Conservation (phyloP, 2,797 vertebrate species). For the Tarsius wallacei region DNA sequence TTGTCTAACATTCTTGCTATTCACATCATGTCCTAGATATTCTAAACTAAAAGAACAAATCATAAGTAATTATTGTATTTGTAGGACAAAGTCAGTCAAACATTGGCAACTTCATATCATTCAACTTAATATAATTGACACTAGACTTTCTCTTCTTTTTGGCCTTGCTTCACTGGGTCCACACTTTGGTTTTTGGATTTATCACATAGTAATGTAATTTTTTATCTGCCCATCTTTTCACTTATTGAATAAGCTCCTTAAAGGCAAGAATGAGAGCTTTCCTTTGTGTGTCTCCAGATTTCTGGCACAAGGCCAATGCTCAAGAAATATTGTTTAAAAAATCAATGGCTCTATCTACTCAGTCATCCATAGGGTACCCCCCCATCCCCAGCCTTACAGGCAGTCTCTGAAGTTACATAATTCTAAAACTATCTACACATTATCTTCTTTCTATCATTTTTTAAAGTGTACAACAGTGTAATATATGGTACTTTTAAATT, state of each 20-base stretch:
- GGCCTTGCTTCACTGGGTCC: background rate
- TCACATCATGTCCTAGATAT: background rate
- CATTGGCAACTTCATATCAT: background rate
- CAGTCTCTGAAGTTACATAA: background rate
- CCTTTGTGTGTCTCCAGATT: slow-evolving; percentile 7
- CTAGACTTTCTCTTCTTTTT: background rate
- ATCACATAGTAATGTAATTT: background rate
- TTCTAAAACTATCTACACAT: background rate
- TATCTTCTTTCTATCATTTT: background rate
- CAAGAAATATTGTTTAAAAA: background rate
- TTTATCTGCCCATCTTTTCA: background rate
- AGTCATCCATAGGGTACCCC: background rate
- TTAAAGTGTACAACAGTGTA: background rate
- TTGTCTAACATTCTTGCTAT: background rate
- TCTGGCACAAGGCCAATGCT: background rate
- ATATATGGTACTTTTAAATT: background rate
- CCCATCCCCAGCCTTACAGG: background rate
- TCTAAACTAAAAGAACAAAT: background rate
- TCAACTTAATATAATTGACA: background rate
- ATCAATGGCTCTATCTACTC: background rate
- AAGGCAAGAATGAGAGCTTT: background rate
- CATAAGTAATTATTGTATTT: background rate
- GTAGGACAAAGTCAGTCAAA: background rate
- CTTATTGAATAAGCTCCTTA: background rate
- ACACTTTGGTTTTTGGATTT: background rate